Percentiles rank a stretch among this genome's conserved stretches.
phyloP scores from a whole-genome alignment of 2,113 vertebrate species.

The Gopherus flavomarginatus region DNA sequence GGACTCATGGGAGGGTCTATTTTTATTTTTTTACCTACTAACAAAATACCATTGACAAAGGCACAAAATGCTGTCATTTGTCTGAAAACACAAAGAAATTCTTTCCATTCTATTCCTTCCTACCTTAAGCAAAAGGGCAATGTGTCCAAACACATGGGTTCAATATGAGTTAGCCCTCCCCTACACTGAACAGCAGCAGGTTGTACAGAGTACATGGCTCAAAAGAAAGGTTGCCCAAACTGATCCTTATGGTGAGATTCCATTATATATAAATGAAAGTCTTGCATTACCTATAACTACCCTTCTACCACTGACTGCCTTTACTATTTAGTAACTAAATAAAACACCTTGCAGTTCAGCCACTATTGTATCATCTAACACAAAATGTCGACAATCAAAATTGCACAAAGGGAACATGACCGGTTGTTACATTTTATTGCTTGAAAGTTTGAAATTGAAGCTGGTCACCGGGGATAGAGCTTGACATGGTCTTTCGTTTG shows the following conservation, averaged over 20 bases:
- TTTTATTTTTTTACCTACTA: neutral
- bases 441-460: neutral
- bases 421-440: neutral
- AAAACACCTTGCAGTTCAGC: neutral
- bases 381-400: neutral
- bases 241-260: neutral
- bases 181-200: neutral
- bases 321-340: neutral
- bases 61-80: neutral
- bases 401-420: neutral
- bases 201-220: neutral
- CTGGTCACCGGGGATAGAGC: rapidly evolving
- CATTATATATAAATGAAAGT: neutral
- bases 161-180: neutral
- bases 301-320: neutral
- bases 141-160: neutral
- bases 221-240: neutral
- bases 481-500: neutral
- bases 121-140: neutral
- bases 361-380: neutral
- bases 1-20: neutral
- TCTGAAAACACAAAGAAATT: neutral
- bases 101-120: neutral
- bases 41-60: neutral
- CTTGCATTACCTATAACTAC: neutral